These are phyloP conservation scores for Orius insidiosus DNA, from an alignment of 1,140 invertebrate species.

Conservation along the genomic window DNA sequence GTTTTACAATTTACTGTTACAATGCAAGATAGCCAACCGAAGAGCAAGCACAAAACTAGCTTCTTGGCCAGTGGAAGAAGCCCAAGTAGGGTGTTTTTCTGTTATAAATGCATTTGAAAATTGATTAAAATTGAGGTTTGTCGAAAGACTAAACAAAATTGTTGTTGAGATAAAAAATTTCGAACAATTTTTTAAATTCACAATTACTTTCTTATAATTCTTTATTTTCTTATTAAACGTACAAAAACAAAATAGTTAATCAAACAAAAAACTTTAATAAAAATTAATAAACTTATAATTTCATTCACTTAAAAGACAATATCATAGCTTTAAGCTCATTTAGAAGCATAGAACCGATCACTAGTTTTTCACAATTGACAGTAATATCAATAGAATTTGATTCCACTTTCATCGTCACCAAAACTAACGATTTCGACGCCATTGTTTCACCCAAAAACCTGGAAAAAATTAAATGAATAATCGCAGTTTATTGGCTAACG, in stretches of 20 bases:
- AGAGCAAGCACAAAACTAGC: too few species aligned
- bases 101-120: too few species aligned
- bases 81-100: too few species aligned
- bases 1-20: neutral
- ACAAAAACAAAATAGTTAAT: constrained; percentile 1
- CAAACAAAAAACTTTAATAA: neutral
- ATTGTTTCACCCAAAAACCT: constrained; percentile 77
- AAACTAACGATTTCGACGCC: constrained; percentile 59
- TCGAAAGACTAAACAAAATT: too few species aligned
- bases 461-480: constrained; percentile 22
- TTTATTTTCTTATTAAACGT: neutral
- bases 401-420: constrained; percentile 51
- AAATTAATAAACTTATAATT: too few species aligned
- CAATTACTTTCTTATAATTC: neutral
- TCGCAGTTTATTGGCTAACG: too few species aligned
- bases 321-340: constrained; percentile 16
- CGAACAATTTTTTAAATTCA: too few species aligned
- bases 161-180: too few species aligned
- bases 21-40: too few species aligned
- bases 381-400: constrained; percentile 33
- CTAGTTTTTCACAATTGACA: constrained; percentile 90
- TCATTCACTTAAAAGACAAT: neutral
- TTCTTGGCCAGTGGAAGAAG: too few species aligned
- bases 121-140: too few species aligned
- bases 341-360: constrained; percentile 83